A percentile compares a stretch with the other conserved stretches of the same genome.
These are phyloP conservation scores for Lepus oiostolus DNA, from an alignment of 2,797 vertebrate species.

Conservation along the genomic window DNA sequence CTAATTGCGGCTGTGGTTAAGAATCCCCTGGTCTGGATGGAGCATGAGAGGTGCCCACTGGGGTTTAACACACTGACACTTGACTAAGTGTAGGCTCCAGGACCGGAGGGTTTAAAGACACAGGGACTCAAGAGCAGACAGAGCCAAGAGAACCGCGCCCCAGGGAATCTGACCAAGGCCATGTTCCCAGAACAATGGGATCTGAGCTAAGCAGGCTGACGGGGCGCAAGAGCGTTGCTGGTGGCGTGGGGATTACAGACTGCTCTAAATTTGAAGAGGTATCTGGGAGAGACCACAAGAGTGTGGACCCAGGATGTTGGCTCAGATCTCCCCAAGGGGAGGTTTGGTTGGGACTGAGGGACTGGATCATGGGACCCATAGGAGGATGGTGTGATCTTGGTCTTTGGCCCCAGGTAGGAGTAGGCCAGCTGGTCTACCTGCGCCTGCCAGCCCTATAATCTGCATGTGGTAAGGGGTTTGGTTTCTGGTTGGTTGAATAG, in stretches of 20 bases:
- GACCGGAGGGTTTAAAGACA: neutral
- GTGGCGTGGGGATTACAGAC: neutral
- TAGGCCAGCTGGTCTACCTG: neutral
- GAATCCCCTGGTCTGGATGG: neutral
- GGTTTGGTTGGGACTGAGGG: neutral
- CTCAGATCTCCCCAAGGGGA: neutral
- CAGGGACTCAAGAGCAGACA: neutral
- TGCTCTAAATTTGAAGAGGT: neutral
- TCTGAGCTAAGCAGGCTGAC: neutral
- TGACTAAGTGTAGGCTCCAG: neutral
- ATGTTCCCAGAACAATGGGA: neutral
- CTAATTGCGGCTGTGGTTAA: neutral
- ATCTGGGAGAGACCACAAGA: neutral
- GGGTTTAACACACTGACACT: neutral
- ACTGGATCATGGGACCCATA: neutral
- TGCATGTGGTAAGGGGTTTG: neutral
- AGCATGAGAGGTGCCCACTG: neutral
- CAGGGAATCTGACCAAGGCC: too few species aligned
- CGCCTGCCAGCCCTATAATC: too few species aligned
- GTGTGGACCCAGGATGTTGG: neutral
- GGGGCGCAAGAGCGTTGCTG: neutral
- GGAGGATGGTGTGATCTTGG: neutral
- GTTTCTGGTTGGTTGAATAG: neutral
- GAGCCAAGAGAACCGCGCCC: too few species aligned
- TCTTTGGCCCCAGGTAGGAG: neutral